phyloP scores from a whole-genome alignment of 2,113 vertebrate genomes.

The Podarcis raffonei region DNA sequence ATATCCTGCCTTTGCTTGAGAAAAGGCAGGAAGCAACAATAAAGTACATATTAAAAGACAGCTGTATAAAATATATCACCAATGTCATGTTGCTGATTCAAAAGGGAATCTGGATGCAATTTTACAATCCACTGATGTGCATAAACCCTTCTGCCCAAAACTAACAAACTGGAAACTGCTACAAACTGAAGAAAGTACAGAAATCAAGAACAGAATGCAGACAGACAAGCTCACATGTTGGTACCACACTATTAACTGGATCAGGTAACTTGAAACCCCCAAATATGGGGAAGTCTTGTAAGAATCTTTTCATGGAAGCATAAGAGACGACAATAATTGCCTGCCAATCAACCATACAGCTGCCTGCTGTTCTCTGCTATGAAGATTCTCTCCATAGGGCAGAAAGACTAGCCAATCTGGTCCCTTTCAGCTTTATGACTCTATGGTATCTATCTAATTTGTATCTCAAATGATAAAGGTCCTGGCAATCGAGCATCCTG shows the following conservation, averaged over 20 bases:
- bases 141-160: not conserved
- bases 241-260: not conserved
- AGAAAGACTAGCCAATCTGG: not conserved
- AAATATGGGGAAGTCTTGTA: not conserved
- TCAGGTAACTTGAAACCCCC: not conserved
- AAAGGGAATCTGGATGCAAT: not conserved
- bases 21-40: not conserved
- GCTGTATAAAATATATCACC: not conserved
- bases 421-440: not conserved
- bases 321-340: not conserved
- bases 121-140: not conserved
- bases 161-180: not conserved
- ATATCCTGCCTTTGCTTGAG: not conserved
- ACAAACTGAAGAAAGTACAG: not conserved
- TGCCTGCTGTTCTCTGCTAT: not conserved
- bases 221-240: not conserved
- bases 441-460: not conserved
- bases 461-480: not conserved
- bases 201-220: not conserved
- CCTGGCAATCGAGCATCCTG: not conserved
- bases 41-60: not conserved
- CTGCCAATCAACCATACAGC: not conserved
- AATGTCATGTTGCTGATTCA: not conserved
- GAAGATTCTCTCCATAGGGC: not conserved
- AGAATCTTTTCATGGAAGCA: not conserved